phyloP scores from a whole-genome alignment of 1,140 invertebrate genomes.

The Rhagoletis pomonella region DNA sequence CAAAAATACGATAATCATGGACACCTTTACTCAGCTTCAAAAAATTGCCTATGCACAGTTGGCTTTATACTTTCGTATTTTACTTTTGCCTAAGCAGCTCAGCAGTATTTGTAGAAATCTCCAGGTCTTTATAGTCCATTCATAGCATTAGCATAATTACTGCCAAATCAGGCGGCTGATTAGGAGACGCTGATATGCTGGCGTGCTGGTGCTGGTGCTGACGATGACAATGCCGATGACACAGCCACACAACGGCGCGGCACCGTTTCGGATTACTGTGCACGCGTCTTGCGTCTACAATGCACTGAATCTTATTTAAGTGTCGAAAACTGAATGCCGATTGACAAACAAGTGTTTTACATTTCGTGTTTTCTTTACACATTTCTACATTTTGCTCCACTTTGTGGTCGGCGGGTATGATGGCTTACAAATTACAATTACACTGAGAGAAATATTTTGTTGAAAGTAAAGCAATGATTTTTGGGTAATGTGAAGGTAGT shows the following conservation, averaged over 20 bases:
- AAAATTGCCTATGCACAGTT: neutral
- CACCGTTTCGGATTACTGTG: neutral
- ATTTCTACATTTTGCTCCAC: neutral
- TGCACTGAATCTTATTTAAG: conserved; percentile 34
- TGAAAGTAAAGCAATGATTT: too few relatives aligned
- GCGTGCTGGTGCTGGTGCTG: neutral
- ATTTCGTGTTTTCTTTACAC: conserved; percentile 1
- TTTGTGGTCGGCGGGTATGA: neutral
- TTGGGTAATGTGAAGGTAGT: too few relatives aligned
- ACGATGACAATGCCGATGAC: conserved; percentile 20
- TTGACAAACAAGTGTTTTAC: conserved; percentile 52
- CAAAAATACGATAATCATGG: neutral
- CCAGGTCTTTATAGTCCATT: conserved; percentile 19
- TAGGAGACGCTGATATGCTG: neutral
- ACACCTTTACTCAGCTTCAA: neutral
- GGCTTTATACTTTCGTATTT: too few relatives aligned
- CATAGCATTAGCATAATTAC: conserved; percentile 54
- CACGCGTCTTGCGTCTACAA: neutral
- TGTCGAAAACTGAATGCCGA: conserved; percentile 37
- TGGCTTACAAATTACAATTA: neutral
- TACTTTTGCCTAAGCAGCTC: too few relatives aligned
- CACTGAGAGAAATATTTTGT: neutral
- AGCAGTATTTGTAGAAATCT: conserved; percentile 41
- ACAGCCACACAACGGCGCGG: neutral
- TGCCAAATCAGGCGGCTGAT: conserved; percentile 45